Conservation (phyloP, 2,797 vertebrate genomes). For the Neomorphus geoffroyi region DNA sequence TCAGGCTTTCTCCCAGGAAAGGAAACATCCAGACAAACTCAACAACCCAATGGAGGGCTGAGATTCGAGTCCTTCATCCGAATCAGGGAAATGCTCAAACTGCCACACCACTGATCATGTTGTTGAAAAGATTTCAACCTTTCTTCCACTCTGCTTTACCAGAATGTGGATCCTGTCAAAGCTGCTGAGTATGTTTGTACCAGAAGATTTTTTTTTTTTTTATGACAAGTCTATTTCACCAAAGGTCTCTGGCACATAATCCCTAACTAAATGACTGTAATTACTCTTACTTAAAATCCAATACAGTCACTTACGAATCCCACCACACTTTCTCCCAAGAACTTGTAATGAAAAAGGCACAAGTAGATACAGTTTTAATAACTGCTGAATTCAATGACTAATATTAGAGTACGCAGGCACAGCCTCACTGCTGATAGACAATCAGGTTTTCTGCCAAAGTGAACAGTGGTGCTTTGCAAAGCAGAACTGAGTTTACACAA, state of each 20-base stretch:
- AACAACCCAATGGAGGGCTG: background rate
- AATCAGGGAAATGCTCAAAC: background rate
- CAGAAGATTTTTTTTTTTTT: background rate
- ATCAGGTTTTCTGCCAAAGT: background rate
- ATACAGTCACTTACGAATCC: fast-evolving
- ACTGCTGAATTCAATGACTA: background rate
- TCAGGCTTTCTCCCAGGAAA: background rate
- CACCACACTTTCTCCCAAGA: background rate
- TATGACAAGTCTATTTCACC: background rate
- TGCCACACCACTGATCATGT: background rate
- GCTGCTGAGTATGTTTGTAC: background rate
- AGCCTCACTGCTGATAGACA: background rate
- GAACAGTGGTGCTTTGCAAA: background rate
- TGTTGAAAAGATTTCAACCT: no score
- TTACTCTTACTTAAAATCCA: background rate
- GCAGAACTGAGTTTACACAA: background rate
- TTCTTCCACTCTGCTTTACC: background rate
- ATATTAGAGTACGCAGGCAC: background rate
- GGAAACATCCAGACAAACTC: background rate
- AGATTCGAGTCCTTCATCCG: background rate
- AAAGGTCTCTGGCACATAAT: background rate
- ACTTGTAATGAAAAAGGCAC: background rate
- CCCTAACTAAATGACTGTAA: background rate
- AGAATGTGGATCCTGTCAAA: background rate
- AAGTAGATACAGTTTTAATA: background rate